Evolutionary conservation across 1,140 invertebrate genomes (phyloP).

Genomic region (Tribolium castaneum): DNA sequence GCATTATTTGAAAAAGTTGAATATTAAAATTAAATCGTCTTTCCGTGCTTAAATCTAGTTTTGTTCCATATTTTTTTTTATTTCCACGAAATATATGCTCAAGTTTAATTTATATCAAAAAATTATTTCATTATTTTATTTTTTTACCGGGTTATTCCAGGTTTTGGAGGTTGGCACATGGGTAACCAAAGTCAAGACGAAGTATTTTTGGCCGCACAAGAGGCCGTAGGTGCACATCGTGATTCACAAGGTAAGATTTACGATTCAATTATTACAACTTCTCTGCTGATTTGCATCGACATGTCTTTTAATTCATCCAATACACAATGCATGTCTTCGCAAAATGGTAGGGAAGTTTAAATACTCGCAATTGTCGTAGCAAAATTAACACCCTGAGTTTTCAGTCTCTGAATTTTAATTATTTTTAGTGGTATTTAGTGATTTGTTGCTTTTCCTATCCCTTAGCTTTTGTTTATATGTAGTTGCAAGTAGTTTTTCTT

Average conservation of each 20-base stretch:
- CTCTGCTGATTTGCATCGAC: constrained; percentile 49
- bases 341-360: constrained; percentile 50
- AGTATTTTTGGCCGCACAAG: constrained; percentile 77
- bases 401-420: constrained; percentile 61
- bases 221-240: constrained; percentile 76
- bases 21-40: constrained; percentile 59
- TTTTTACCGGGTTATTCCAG: constrained; percentile 57
- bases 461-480: constrained; percentile 58
- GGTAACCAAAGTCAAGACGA: constrained; percentile 77
- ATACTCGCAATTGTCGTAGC: constrained; percentile 57
- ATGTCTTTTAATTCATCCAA: constrained; percentile 6
- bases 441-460: constrained; percentile 42
- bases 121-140: constrained; percentile 11
- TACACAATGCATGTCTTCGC: constrained; percentile 29
- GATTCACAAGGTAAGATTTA: constrained; percentile 81
- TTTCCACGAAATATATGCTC: neutral
- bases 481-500: constrained; percentile 41
- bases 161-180: constrained; percentile 75
- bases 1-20: constrained; percentile 70
- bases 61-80: neutral
- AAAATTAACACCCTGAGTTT: constrained; percentile 58
- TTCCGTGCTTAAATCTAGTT: neutral
- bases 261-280: constrained; percentile 59
- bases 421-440: constrained; percentile 40
- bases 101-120: neutral